A percentile compares a stretch with the other conserved stretches of the same genome.
Conservation (phyloP, 2,797 vertebrate species). For the Dromococcyx pavoninus region DNA sequence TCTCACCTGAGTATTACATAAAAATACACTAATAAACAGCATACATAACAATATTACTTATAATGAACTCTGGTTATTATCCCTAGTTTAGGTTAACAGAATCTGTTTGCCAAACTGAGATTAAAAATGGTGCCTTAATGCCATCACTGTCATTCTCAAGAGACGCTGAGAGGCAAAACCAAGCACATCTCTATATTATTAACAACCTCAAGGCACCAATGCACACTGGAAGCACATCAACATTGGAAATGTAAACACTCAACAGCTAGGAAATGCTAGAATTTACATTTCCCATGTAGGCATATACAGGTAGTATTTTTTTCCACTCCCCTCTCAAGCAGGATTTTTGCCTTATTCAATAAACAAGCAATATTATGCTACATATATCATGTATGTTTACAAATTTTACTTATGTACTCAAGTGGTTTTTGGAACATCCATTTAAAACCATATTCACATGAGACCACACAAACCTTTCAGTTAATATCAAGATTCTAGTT, state of each 20-base stretch:
- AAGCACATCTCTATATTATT: neutral
- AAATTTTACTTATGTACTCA: neutral
- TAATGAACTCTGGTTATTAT: neutral
- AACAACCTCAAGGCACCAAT: neutral
- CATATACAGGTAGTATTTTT: neutral
- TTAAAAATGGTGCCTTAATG: neutral
- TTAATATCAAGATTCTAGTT: neutral
- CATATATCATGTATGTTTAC: accelerated
- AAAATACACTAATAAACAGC: neutral
- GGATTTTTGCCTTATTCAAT: neutral
- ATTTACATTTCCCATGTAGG: neutral
- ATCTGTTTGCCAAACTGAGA: neutral
- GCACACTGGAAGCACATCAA: neutral
- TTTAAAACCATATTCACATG: neutral
- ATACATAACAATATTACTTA: neutral
- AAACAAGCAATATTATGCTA: neutral
- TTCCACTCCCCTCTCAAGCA: neutral
- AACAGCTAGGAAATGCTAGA: neutral
- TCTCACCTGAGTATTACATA: neutral
- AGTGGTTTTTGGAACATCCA: neutral
- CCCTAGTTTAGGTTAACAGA: neutral
- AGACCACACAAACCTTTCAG: neutral
- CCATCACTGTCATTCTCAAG: neutral
- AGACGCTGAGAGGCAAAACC: neutral
- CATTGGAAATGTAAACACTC: neutral